Percentiles rank a stretch among this genome's conserved stretches.
Evolutionary conservation across 1,140 invertebrate species (phyloP).

Genomic region (Paraescarpia echinospica): DNA sequence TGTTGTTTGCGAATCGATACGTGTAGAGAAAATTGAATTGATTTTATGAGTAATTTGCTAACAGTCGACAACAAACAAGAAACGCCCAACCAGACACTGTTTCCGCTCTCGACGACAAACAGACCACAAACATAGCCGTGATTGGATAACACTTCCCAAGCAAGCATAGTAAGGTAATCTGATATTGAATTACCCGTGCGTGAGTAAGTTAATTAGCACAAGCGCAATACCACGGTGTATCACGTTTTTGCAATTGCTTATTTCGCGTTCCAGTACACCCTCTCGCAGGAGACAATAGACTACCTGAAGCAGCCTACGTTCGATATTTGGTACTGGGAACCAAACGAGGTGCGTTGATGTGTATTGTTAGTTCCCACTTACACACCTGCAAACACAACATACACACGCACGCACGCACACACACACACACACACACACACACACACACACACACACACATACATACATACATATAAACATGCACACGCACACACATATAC

Average conservation of each 20-base stretch:
- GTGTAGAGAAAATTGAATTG: background rate
- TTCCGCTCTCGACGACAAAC: background rate
- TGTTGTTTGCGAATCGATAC: background rate
- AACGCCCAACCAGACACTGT: background rate
- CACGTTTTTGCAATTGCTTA: background rate
- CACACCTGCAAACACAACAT: too few relatives aligned
- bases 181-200: background rate
- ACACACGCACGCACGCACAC: too few relatives aligned
- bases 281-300: conserved; percentile 58
- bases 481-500: too few relatives aligned
- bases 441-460: too few relatives aligned
- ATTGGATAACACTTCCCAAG: background rate
- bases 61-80: background rate
- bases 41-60: background rate
- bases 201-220: background rate
- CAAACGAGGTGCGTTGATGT: conserved; percentile 54
- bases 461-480: too few relatives aligned
- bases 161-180: background rate
- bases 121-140: background rate
- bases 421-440: too few relatives aligned
- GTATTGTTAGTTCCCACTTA: too few relatives aligned
- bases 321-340: conserved; percentile 62
- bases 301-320: conserved; percentile 61
- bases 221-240: background rate
- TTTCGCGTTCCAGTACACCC: conserved; percentile 48